Evolutionary conservation across 2,113 vertebrate species (phyloP).

Genomic region (Larimichthys polyactis): DNA sequence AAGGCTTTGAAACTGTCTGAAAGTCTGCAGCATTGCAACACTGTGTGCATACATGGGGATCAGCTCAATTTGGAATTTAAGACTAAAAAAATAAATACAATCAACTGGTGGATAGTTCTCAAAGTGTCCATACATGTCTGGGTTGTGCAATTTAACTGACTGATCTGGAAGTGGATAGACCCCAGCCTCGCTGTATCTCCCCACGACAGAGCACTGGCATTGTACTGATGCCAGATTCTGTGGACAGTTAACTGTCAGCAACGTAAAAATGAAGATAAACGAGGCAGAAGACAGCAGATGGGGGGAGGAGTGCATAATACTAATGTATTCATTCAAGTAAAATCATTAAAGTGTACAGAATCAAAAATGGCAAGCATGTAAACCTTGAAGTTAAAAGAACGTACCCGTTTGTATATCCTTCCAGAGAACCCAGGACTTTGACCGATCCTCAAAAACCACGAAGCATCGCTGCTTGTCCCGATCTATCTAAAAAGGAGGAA

Average conservation of each 20-base stretch:
- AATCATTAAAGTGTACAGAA: background rate
- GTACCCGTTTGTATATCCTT: conserved; percentile 98
- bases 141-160: background rate
- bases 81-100: background rate
- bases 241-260: conserved; percentile 74
- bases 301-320: conserved; percentile 11
- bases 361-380: background rate
- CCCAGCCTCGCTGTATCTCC: conserved; percentile 36
- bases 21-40: background rate
- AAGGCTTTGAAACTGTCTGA: background rate
- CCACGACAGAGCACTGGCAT: conserved; percentile 34
- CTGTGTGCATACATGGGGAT: background rate
- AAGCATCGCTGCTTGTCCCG: conserved; percentile 96
- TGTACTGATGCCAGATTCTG: conserved; percentile 58
- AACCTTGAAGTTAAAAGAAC: conserved; percentile 33
- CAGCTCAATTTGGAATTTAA: background rate
- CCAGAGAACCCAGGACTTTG: conserved; percentile 99
- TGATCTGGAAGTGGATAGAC: background rate
- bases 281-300: conserved; percentile 22
- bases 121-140: background rate
- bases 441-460: conserved; percentile 98
- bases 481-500: conserved; percentile 90
- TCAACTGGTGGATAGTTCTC: background rate
- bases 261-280: conserved; percentile 63
- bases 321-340: conserved; percentile 18